Conservation (phyloP, 2,797 vertebrate genomes). For the Scolopax rusticola region DNA sequence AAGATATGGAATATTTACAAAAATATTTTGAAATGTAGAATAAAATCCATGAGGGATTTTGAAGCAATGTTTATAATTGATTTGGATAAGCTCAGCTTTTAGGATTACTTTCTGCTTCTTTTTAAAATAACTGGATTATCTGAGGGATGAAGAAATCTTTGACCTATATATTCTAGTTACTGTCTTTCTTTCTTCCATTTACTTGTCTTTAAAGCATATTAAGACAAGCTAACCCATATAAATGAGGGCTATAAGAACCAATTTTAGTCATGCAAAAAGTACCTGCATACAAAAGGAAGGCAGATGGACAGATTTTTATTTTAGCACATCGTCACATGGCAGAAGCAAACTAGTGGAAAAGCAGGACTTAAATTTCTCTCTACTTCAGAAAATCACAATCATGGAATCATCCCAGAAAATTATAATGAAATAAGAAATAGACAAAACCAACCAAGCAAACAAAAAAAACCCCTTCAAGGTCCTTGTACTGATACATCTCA, state of each 20-base stretch:
- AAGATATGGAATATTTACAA: background rate
- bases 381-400: background rate
- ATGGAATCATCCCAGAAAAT: background rate
- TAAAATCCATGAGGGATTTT: background rate
- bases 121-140: slow-evolving; percentile 60
- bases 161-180: slow-evolving; percentile 57
- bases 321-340: slow-evolving; percentile 11
- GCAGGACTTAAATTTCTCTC: background rate
- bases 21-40: background rate
- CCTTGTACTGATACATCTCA: background rate
- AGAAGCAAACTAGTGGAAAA: background rate
- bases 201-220: slow-evolving; percentile 24
- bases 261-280: slow-evolving; percentile 42
- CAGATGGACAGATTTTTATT: slow-evolving; percentile 63
- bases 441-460: background rate
- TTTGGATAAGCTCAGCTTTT: slow-evolving; percentile 58
- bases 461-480: background rate
- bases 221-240: slow-evolving; percentile 47
- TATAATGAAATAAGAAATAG: background rate
- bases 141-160: slow-evolving; percentile 57
- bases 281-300: slow-evolving; percentile 42
- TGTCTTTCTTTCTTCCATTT: slow-evolving; percentile 13
- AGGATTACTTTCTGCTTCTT: slow-evolving; percentile 53
- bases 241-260: background rate
- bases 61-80: slow-evolving; percentile 43